phyloP scores from a whole-genome alignment of 2,113 vertebrate genomes.

The Merops nubicus region DNA sequence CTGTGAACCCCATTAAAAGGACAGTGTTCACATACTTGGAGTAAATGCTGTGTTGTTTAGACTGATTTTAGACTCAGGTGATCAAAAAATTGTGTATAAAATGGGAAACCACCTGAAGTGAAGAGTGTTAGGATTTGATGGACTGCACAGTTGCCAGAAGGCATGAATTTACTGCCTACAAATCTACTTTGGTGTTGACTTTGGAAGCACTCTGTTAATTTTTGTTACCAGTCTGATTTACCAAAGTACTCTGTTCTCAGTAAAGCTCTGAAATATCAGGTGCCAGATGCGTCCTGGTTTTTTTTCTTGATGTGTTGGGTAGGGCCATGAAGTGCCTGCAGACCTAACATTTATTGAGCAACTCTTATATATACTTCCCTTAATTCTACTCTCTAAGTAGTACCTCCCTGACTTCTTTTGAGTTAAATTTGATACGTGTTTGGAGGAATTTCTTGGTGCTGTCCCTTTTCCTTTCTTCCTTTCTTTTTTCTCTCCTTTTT shows the following conservation, averaged over 20 bases:
- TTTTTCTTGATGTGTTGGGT: background rate
- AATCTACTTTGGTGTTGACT: background rate
- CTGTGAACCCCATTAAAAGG: background rate
- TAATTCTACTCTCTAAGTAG: background rate
- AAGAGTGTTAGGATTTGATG: background rate
- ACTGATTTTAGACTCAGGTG: background rate
- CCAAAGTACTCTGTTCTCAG: background rate
- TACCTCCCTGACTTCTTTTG: background rate
- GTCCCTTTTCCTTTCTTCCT: background rate
- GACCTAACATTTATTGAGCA: background rate
- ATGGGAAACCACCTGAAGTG: background rate
- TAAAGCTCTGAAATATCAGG: background rate
- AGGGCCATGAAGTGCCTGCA: background rate
- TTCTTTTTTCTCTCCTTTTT: background rate
- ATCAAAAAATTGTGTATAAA: background rate
- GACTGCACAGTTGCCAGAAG: background rate
- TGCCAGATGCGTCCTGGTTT: background rate
- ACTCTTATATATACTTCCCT: background rate
- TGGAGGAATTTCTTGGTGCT: background rate
- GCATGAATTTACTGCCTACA: background rate
- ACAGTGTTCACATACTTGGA: background rate
- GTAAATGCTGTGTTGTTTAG: rapidly evolving
- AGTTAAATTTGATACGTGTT: background rate
- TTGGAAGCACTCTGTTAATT: background rate
- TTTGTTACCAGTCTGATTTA: background rate